These are phyloP conservation scores for Drosophila greeni DNA, from an alignment of 2,888 invertebrate genomes.

Conservation along the genomic window DNA sequence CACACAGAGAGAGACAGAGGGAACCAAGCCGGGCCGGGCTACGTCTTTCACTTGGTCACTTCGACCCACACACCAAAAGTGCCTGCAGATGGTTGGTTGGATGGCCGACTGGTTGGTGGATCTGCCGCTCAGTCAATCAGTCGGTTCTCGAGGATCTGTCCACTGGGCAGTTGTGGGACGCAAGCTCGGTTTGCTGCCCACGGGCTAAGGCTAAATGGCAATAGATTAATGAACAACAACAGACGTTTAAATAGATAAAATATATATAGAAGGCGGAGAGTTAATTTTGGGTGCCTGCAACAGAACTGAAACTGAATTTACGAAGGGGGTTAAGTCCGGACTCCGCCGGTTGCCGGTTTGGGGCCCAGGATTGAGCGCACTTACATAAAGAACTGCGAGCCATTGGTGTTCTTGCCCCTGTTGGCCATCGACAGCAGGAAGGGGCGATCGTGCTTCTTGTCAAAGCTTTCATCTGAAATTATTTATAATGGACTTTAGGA, in stretches of 20 bases:
- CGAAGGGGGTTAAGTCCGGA: constrained; percentile 10
- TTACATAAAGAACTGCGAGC: constrained; percentile 99
- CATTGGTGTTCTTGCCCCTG: constrained; percentile 97
- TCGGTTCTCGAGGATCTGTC: constrained; percentile 20
- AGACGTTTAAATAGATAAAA: constrained; percentile 58
- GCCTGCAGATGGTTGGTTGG: neutral
- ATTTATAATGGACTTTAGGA: neutral
- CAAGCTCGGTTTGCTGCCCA: constrained; percentile 14
- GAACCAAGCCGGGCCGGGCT: constrained; percentile 7
- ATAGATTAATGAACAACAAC: constrained; percentile 76
- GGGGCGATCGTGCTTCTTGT: constrained; percentile 91
- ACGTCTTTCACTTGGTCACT: constrained; percentile 6
- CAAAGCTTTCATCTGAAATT: constrained; percentile 94
- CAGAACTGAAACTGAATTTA: constrained; percentile 39
- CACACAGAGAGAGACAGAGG: constrained; percentile 1
- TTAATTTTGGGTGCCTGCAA: constrained; percentile 48
- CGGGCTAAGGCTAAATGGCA: constrained; percentile 59
- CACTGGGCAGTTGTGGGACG: constrained; percentile 23
- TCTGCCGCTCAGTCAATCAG: constrained; percentile 20
- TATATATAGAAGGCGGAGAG: constrained; percentile 30
- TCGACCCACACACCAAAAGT: neutral
- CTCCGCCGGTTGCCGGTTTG: neutral
- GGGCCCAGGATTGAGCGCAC: constrained; percentile 78
- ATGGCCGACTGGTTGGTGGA: constrained; percentile 24
- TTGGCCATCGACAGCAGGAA: constrained; percentile 99